Evolutionary conservation across 2,113 vertebrate species (phyloP).

Genomic region (Gymnobelideus leadbeateri): DNA sequence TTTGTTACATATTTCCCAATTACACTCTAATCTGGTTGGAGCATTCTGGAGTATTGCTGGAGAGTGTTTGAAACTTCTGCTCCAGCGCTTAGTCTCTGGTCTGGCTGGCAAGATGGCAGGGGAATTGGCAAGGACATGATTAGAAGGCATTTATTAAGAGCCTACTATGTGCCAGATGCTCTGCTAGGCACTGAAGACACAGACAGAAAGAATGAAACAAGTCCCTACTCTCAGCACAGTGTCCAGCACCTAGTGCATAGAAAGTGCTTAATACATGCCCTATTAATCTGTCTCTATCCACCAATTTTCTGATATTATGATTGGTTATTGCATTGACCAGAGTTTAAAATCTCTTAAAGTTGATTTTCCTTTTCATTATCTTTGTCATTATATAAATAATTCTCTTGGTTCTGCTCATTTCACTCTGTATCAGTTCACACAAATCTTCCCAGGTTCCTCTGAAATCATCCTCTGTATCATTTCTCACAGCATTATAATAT

Average conservation of each 20-base stretch:
- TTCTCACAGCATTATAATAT: no score
- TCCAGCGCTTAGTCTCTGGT: not conserved
- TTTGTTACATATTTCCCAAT: not conserved
- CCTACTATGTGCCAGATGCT: not conserved
- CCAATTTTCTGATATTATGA: not conserved
- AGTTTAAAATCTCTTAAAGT: not conserved
- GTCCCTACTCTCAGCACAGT: not conserved
- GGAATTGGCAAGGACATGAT: not conserved
- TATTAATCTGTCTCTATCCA: not conserved
- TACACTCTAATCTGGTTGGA: not conserved
- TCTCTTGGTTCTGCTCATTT: not conserved
- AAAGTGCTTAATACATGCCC: not conserved
- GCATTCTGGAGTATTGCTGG: not conserved
- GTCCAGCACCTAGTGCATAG: not conserved
- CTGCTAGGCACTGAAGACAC: not conserved
- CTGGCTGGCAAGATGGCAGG: not conserved
- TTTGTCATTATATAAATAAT: not conserved
- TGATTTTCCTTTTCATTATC: not conserved
- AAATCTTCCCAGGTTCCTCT: not conserved
- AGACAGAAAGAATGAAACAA: not conserved
- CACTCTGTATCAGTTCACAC: not conserved
- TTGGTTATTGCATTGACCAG: not conserved
- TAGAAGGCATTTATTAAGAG: not conserved
- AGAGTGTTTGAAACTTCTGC: not conserved
- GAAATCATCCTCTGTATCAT: not conserved